Evolutionary conservation across 1,140 invertebrate genomes (phyloP), one percentile per base, ranked within the genome.

Genomic region (Oryzaephilus surinamensis): DNA sequence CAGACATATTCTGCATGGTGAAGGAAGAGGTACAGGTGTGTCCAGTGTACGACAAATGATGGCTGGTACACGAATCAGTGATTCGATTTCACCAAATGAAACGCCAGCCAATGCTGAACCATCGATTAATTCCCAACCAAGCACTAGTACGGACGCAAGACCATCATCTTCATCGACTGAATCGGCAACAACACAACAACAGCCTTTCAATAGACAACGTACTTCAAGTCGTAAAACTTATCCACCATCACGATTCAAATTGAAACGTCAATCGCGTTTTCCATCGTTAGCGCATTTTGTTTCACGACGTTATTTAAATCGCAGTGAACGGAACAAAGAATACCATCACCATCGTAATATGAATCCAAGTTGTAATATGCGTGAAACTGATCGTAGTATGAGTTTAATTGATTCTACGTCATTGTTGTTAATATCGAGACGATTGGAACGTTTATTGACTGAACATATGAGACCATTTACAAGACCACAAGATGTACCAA

Each of bases 1-100:
- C 27, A 52, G 69, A 32, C 71, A 76, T 34, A 71, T 80, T 2
- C 3, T 39, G n/a, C 21, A 28, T 2, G 43, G 42, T 8, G 43
- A 46, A 21, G 46, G 41, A 19, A 37, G 55, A 11, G n/a, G n/a
- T n/a, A n/a, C 50, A 4, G 50, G 53, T 12, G 42, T 62, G 28
- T 58, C 55, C 1, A 59, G 55, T 30, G 58, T 62, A 7, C 27
- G 60, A 26, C 57, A 61, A 43, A 62, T 62, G 60, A 60, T 62
- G 60, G 60, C 60, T 6, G 58, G 58, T 6, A 61, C 60, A 2
- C 42, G 60, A 38, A 62, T 62, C 13, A 62, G 60, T 30, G 60
- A 62, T 49, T 54, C 56, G 7, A 54, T 50, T 38, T 57, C 59
- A 1, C 48, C 47, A 21, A 41, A 48, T 33, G 49, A 48, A 6